Conservation (phyloP, 2,113 vertebrate genomes). For the Eurypyga helias region DNA sequence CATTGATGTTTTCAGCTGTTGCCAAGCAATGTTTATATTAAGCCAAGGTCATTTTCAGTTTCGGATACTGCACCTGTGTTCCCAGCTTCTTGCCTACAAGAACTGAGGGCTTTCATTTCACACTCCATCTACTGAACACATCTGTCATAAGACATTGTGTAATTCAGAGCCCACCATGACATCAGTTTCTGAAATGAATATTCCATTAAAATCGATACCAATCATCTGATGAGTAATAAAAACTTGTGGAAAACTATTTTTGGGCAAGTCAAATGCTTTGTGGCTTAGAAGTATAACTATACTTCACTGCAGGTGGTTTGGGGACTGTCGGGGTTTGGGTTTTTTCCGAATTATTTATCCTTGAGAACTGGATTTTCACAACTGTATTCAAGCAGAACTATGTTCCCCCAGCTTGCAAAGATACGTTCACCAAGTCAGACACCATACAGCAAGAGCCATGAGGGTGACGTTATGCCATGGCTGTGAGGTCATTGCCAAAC, state of each 20-base stretch:
- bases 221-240: background rate
- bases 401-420: background rate
- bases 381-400: background rate
- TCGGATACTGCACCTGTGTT: too few relatives aligned
- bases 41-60: too few relatives aligned
- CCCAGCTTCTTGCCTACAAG: too few relatives aligned
- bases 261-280: background rate
- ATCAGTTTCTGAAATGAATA: background rate
- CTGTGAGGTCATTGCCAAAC: background rate
- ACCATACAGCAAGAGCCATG: background rate
- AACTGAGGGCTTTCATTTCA: background rate
- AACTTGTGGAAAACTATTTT: background rate
- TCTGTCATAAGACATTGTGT: background rate
- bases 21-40: too few relatives aligned
- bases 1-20: too few relatives aligned
- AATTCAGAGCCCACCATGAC: background rate
- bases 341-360: background rate
- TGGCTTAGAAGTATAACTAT: background rate
- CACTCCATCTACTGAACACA: background rate
- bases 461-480: accelerated
- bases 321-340: background rate
- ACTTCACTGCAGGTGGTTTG: background rate
- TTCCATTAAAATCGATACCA: background rate
- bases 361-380: background rate
- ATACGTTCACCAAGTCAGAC: background rate